These are phyloP conservation scores for Harpagoxenus sublaevis DNA, from an alignment of 2,888 invertebrate genomes.

Conservation along the genomic window DNA sequence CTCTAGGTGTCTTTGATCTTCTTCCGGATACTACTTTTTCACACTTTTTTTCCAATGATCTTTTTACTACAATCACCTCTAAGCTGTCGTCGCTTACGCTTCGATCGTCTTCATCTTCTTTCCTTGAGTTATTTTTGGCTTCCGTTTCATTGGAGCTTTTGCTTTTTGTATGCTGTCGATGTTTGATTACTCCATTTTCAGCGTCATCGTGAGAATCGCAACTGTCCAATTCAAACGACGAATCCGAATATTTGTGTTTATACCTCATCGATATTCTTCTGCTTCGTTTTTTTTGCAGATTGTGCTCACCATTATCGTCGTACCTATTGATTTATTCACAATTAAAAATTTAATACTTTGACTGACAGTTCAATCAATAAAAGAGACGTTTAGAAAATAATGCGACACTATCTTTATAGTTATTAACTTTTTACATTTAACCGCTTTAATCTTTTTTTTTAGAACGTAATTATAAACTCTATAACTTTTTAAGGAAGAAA, in stretches of 20 bases:
- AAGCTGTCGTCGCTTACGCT: constrained; percentile 84
- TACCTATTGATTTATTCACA: constrained; percentile 65
- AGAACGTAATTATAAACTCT: background rate
- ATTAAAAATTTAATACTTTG: background rate
- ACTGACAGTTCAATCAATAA: background rate
- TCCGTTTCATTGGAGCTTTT: constrained; percentile 82
- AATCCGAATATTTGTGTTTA: constrained; percentile 86
- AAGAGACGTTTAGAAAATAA: constrained; percentile 9
- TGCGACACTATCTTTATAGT: background rate
- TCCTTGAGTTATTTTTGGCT: background rate
- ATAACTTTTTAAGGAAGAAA: background rate
- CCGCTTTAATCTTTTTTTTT: background rate
- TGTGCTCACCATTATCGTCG: constrained; percentile 76
- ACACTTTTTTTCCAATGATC: constrained; percentile 81
- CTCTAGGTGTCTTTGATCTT: constrained; percentile 78
- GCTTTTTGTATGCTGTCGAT: constrained; percentile 72
- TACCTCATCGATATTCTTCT: constrained; percentile 83
- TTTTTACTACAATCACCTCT: constrained; percentile 82
- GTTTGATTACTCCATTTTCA: background rate
- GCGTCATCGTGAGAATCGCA: constrained; percentile 40
- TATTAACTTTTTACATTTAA: constrained; percentile 13
- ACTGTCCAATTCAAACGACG: constrained; percentile 86
- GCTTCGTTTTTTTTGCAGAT: constrained; percentile 74
- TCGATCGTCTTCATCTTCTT: constrained; percentile 71
- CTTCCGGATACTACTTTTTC: constrained; percentile 80